Conservation (phyloP, 2,797 vertebrate species). For the Lithobates sylvaticus region DNA sequence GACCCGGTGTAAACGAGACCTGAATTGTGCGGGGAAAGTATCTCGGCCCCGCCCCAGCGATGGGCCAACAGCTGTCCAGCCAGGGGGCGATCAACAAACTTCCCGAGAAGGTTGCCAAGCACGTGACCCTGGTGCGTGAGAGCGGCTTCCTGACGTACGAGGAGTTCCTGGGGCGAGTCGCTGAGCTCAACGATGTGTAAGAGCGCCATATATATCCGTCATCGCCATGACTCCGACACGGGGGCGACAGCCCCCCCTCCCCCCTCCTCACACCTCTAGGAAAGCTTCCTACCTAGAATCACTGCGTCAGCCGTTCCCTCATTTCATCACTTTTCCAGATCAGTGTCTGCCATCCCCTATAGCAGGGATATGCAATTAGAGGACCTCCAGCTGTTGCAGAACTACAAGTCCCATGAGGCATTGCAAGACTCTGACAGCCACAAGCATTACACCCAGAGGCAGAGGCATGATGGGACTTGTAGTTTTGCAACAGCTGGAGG, state of each 20-base stretch:
- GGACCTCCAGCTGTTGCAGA: no score
- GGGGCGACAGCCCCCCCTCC: neutral
- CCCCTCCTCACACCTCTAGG: neutral
- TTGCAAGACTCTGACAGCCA: no score
- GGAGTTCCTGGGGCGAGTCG: conserved; percentile 93
- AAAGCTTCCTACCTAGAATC: no score
- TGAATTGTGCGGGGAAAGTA: conserved; percentile 48
- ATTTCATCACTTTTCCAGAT: no score
- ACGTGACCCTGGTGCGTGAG: conserved; percentile 89
- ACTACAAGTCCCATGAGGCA: no score
- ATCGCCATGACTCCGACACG: neutral
- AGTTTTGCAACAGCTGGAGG: no score
- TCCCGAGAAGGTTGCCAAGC: conserved; percentile 95
- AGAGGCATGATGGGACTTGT: no score
- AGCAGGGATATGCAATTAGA: no score
- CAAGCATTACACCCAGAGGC: no score
- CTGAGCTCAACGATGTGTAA: conserved; percentile 97
- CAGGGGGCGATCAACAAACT: conserved; percentile 87
- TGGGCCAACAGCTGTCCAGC: conserved; percentile 96
- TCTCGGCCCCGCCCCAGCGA: conserved; percentile 70
- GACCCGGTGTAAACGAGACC: conserved; percentile 68
- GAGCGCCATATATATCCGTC: conserved; percentile 57
- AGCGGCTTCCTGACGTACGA: conserved; percentile 94
- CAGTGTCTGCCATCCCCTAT: no score
- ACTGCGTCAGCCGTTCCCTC: no score